Conservation (phyloP, 2,797 vertebrate species). For the Cottoperca gobio region DNA sequence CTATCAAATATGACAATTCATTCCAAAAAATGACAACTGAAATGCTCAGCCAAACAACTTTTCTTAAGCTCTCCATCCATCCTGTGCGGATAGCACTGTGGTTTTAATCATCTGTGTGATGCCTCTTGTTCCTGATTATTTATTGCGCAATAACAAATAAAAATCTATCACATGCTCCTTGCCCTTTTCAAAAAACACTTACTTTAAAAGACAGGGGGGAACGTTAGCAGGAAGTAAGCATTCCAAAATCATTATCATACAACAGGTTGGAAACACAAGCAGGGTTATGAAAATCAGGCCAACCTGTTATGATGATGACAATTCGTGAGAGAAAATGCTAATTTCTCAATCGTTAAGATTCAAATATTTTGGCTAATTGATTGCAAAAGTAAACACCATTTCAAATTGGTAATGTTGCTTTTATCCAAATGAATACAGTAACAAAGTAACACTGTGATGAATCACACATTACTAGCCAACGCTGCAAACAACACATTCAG, state of each 20-base stretch:
- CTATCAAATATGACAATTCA: conserved; percentile 1
- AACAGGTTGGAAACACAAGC: conserved; percentile 31
- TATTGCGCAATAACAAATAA: conserved; percentile 6
- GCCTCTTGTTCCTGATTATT: neutral
- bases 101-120: conserved; percentile 3
- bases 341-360: conserved; percentile 47
- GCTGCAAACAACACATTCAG: conserved; percentile 33
- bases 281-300: conserved; percentile 29
- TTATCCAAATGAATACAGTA: conserved; percentile 44
- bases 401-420: conserved; percentile 22
- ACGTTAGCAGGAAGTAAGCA: conserved; percentile 12
- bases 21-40: conserved; percentile 17
- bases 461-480: conserved; percentile 39
- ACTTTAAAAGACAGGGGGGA: conserved; percentile 18
- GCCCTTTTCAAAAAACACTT: conserved; percentile 30
- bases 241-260: conserved; percentile 30
- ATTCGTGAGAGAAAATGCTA: conserved; percentile 32
- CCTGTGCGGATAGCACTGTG: neutral
- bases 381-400: conserved; percentile 46
- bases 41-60: neutral
- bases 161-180: conserved; percentile 1
- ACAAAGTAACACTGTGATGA: conserved; percentile 41
- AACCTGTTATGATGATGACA: conserved; percentile 35
- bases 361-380: conserved; percentile 42
- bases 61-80: neutral